Evolutionary conservation across 1,140 invertebrate genomes (phyloP), one percentile per base, ranked within the genome.

Genomic region (Batillaria attramentaria): DNA sequence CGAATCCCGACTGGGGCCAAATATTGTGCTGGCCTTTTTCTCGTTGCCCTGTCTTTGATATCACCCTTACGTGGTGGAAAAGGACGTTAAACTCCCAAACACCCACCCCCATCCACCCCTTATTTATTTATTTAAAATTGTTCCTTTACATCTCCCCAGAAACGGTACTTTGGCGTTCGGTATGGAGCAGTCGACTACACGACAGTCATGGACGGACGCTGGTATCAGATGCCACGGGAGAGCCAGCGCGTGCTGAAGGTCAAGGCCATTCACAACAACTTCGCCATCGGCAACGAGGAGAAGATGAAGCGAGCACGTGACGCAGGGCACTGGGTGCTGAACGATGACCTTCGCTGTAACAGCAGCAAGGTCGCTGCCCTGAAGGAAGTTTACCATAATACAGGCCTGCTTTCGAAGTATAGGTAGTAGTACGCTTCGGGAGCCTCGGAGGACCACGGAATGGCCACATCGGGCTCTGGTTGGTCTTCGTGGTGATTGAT

Each of bases 241-340:
- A n/a, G 39, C 3, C 28, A 50, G 33, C 16, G 39, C 3, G 3
- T 6, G 13, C 6, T 60, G 31, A 33, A 24, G 8, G 46, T 50
- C 72, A 74, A 74, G 50, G 72, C 72, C 41, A 35, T 74, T 24
- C 72, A 74, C 72, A 74, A 74, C 72, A 74, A 74, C 33, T 74
- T 54, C 33, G 35, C 39, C 28, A 28, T 6, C 28, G n/a, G 20
- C 0, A 39, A 43, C 1, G 31, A 3, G 2, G 20, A 13, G n/a
- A 74, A 74, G 33, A 24, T 74, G 10, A 0, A 74, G 0, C 72
- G 72, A 3, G 54, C 60, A 31, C 46, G 13, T 10, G 20, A 42
- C 0, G 54, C 60, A 31, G 28, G 72, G 3, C 72, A 74, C 13
- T 74, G 72, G 72, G 72, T 74, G 4, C 33, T 74, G 10, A 37